Evolutionary conservation across 2,797 vertebrate genomes (phyloP).

Genomic region (Coendou prehensilis): DNA sequence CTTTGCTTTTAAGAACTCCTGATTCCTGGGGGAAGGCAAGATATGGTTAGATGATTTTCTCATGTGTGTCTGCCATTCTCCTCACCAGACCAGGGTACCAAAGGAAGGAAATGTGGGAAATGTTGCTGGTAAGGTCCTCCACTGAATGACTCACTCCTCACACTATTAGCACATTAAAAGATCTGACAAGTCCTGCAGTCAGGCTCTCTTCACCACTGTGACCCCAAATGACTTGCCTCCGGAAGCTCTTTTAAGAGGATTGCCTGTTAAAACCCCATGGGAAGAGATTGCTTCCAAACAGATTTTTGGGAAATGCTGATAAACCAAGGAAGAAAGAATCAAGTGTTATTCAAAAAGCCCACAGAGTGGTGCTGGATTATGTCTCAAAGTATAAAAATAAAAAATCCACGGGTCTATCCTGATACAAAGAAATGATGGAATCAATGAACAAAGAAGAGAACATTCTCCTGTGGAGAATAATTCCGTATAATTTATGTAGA

Average conservation of each 20-base stretch:
- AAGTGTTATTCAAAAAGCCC: constrained; percentile 33
- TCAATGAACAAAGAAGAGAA: background rate
- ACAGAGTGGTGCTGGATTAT: background rate
- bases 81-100: background rate
- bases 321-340: constrained; percentile 13
- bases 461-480: background rate
- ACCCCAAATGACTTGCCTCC: constrained; percentile 49
- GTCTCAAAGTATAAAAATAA: background rate
- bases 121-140: background rate
- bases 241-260: constrained; percentile 71
- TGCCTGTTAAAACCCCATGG: constrained; percentile 49
- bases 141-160: background rate
- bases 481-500: background rate
- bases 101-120: background rate
- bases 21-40: constrained; percentile 23
- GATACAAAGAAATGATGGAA: constrained; percentile 20
- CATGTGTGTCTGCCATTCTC: background rate
- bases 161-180: constrained; percentile 18
- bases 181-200: constrained; percentile 50
- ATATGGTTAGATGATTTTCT: background rate
- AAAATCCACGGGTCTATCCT: background rate
- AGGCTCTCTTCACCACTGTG: background rate
- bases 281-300: constrained; percentile 57
- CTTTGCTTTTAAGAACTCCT: background rate
- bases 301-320: constrained; percentile 8